Conservation (phyloP, 2,888 invertebrate species). For the Thecocarcelia acutangulata region DNA sequence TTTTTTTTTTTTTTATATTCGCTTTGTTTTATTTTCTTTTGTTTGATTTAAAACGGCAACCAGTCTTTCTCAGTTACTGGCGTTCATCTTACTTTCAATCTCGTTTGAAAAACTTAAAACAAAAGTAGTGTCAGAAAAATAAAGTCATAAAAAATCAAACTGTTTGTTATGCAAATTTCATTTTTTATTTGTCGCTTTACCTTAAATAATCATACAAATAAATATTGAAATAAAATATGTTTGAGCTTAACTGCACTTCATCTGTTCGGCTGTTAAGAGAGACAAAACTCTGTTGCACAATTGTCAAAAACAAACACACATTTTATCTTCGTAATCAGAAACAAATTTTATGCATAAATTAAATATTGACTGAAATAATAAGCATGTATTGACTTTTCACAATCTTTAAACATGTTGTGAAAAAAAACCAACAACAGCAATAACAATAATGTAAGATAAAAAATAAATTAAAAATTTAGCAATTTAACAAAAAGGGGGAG, state of each 20-base stretch:
- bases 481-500: constrained; percentile 17
- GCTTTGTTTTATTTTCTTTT: too few species aligned
- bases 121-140: constrained; percentile 14
- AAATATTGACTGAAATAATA: constrained; percentile 48
- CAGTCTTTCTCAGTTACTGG: background rate
- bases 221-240: constrained; percentile 38
- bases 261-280: constrained; percentile 20
- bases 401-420: constrained; percentile 43
- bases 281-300: constrained; percentile 42
- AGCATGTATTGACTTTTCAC: constrained; percentile 49
- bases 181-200: constrained; percentile 1
- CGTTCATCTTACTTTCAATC: constrained; percentile 34
- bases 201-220: constrained; percentile 24
- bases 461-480: constrained; percentile 36
- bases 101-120: background rate
- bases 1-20: too few species aligned
- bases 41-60: background rate
- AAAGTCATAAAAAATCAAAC: constrained; percentile 40
- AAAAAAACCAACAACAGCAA: constrained; percentile 33
- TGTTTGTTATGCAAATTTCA: constrained; percentile 53
- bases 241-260: constrained; percentile 32
- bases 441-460: too few species aligned
- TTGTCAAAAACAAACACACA: constrained; percentile 18
- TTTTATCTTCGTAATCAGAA: background rate
- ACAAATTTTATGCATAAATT: constrained; percentile 35